phyloP scores from a whole-genome alignment of 2,113 vertebrate genomes.

The Ochotona princeps region DNA sequence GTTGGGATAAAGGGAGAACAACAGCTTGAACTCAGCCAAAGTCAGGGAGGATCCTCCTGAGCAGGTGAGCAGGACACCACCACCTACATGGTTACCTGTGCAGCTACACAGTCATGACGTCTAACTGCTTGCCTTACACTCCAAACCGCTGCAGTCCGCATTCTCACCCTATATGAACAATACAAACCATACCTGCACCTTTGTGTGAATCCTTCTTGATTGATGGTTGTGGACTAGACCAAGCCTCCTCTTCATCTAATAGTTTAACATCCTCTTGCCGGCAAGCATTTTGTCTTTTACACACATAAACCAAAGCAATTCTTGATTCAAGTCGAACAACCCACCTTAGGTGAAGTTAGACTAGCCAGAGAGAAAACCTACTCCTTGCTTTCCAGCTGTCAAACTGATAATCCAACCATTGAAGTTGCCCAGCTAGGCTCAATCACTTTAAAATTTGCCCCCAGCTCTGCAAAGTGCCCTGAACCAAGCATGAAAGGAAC shows the following conservation, averaged over 20 bases:
- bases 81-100: neutral
- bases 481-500: slow-evolving; percentile 68
- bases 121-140: neutral
- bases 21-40: neutral
- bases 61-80: neutral
- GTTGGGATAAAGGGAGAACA: neutral
- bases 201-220: neutral
- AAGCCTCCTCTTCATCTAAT: neutral
- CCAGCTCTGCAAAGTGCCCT: slow-evolving; percentile 53
- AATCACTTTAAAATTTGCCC: slow-evolving; percentile 70
- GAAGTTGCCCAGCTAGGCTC: slow-evolving; percentile 48
- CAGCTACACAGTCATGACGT: no score
- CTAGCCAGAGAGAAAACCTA: neutral
- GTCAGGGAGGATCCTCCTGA: no score
- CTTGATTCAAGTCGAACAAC: neutral
- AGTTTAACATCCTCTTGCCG: neutral
- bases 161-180: neutral
- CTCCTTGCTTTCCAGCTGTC: neutral
- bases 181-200: neutral
- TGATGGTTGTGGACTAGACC: neutral
- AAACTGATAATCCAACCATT: neutral
- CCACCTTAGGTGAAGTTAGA: neutral
- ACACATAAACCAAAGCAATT: neutral
- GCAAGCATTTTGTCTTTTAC: neutral
- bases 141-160: neutral